phyloP scores from a whole-genome alignment of 2,888 invertebrate genomes.

The Drosophila mayaguana region DNA sequence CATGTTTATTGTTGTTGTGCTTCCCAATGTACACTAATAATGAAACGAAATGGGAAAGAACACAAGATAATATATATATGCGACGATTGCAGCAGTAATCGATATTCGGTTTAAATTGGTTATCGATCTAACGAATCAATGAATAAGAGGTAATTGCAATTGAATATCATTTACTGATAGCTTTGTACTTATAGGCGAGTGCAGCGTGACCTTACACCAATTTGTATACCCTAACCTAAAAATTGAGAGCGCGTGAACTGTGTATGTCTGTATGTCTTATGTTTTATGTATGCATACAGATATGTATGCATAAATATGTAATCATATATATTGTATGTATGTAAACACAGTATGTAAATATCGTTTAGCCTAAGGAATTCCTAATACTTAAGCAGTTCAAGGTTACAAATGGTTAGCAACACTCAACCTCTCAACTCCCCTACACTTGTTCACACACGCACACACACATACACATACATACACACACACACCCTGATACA shows the following conservation, averaged over 20 bases:
- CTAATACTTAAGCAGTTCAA: conserved; percentile 19
- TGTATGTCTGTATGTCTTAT: conserved; percentile 28
- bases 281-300: background rate
- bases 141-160: conserved; percentile 52
- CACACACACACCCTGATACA: background rate
- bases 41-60: conserved; percentile 15
- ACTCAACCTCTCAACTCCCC: background rate
- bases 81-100: conserved; percentile 23
- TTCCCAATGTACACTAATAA: conserved; percentile 33
- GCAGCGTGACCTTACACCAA: conserved; percentile 12
- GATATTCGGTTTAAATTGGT: conserved; percentile 25
- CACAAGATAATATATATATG: background rate
- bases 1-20: conserved; percentile 52
- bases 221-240: background rate
- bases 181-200: conserved; percentile 33
- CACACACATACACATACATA: background rate
- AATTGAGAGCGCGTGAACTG: conserved; percentile 21
- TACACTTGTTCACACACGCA: background rate
- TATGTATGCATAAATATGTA: background rate
- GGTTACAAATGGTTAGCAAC: conserved; percentile 1
- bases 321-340: background rate
- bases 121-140: conserved; percentile 22
- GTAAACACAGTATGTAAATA: conserved; percentile 35
- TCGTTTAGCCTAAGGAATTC: conserved; percentile 1
- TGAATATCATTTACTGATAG: conserved; percentile 27